Percentiles rank a stretch among this genome's conserved stretches.
These are phyloP conservation scores for Gila robusta DNA, from an alignment of 2,797 vertebrate genomes.

Conservation along the genomic window DNA sequence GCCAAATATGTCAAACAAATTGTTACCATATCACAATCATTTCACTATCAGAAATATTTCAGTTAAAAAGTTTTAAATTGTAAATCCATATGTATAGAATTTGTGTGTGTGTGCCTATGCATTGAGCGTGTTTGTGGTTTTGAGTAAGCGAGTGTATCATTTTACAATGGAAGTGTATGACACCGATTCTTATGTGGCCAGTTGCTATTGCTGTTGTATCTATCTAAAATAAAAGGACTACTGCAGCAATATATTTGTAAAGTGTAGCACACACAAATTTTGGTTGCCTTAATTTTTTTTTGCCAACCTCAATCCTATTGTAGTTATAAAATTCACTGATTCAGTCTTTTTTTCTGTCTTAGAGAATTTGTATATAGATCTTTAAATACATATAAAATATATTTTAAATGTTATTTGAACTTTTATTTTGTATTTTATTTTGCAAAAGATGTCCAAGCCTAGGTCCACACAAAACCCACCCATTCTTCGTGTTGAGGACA, in stretches of 20 bases:
- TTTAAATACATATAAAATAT: constrained; percentile 87
- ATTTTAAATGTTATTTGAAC: constrained; percentile 85
- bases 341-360: constrained; percentile 48
- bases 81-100: constrained; percentile 31
- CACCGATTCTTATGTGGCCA: constrained; percentile 74
- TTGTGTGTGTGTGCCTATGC: constrained; percentile 14
- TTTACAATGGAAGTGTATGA: constrained; percentile 66
- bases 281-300: constrained; percentile 78
- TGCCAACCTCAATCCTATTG: constrained; percentile 58
- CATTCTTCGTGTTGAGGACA: constrained; percentile 70
- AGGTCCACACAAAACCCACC: constrained; percentile 72
- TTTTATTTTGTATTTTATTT: constrained; percentile 77
- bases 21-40: constrained; percentile 70
- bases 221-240: constrained; percentile 72
- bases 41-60: constrained; percentile 56
- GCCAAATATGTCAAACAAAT: constrained; percentile 46
- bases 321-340: constrained; percentile 68
- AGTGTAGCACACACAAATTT: constrained; percentile 73
- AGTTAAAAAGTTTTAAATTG: constrained; percentile 58
- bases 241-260: constrained; percentile 77
- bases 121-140: constrained; percentile 25
- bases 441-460: constrained; percentile 69
- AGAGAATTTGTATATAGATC: constrained; percentile 81
- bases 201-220: constrained; percentile 75
- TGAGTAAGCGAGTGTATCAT: constrained; percentile 47